These are phyloP conservation scores for Ailurus styani DNA, from an alignment of 2,113 vertebrate species.

Conservation along the genomic window DNA sequence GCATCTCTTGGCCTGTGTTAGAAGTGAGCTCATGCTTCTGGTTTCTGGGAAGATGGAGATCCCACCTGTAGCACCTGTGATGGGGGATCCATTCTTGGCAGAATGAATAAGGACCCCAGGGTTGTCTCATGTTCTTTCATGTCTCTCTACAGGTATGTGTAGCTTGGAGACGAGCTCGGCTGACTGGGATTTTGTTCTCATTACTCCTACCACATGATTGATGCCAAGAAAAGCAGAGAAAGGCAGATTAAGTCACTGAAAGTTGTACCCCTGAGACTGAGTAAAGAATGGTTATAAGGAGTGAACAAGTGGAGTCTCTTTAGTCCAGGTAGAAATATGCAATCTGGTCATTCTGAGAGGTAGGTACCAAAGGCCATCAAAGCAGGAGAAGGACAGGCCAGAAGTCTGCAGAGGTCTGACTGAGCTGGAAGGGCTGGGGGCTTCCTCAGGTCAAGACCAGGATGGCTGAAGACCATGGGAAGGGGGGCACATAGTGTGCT, in stretches of 20 bases:
- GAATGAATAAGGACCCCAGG: fast-evolving
- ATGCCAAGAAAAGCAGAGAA: background rate
- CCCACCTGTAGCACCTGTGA: background rate
- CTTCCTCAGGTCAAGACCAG: background rate
- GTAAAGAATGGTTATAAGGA: background rate
- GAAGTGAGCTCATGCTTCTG: background rate
- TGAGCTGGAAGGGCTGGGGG: fast-evolving
- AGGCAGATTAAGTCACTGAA: background rate
- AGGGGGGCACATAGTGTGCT: fast-evolving
- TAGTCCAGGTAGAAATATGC: background rate
- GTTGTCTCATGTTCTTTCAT: background rate
- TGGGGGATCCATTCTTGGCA: background rate
- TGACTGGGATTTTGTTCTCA: background rate
- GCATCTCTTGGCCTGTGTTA: background rate
- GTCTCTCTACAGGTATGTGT: background rate
- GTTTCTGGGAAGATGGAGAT: background rate
- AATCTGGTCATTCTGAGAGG: background rate
- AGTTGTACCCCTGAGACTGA: background rate
- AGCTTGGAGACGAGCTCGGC: background rate
- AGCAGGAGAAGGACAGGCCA: background rate
- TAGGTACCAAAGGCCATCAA: background rate
- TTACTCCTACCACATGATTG: background rate
- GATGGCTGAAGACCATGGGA: fast-evolving
- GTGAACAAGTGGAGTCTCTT: fast-evolving
- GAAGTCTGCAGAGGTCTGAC: background rate